Evolutionary conservation across 2,888 invertebrate species (phyloP).

Genomic region (Seira sanloemensis): DNA sequence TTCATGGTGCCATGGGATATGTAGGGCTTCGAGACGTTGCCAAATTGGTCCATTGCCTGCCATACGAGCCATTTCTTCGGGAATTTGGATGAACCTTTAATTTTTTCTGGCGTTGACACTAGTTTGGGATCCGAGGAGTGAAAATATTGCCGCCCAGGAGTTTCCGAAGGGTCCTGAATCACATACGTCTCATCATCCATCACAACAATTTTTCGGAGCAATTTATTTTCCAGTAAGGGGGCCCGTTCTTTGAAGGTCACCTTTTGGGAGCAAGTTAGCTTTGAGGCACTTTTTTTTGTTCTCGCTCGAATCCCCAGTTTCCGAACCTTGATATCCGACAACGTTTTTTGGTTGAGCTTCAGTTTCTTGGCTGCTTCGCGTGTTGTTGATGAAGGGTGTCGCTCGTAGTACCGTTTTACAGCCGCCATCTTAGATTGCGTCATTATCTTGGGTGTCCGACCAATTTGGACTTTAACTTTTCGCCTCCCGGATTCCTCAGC

Average conservation of each 20-base stretch:
- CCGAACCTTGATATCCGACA: slow-evolving; percentile 30
- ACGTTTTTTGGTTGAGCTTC: slow-evolving; percentile 3
- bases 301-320: slow-evolving; percentile 47
- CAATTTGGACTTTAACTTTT: slow-evolving; percentile 17
- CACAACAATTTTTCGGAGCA: slow-evolving; percentile 41
- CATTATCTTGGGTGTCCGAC: not conserved
- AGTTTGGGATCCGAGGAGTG: slow-evolving; percentile 14
- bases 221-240: slow-evolving; percentile 25
- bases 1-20: slow-evolving; percentile 29
- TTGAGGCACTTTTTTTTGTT: slow-evolving; percentile 27
- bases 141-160: slow-evolving; percentile 34
- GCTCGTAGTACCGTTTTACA: slow-evolving; percentile 15
- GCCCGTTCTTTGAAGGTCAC: not conserved
- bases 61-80: slow-evolving; percentile 39
- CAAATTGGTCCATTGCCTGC: slow-evolving; percentile 37
- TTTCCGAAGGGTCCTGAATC: slow-evolving; percentile 24
- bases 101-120: slow-evolving; percentile 30
- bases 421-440: slow-evolving; percentile 17
- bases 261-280: slow-evolving; percentile 26
- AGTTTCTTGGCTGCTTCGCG: slow-evolving; percentile 40
- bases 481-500: slow-evolving; percentile 15
- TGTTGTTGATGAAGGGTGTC: slow-evolving; percentile 22
- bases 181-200: slow-evolving; percentile 56
- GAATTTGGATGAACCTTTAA: slow-evolving; percentile 37
- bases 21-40: slow-evolving; percentile 47